A percentile compares a stretch with the other conserved stretches of the same genome.
These are phyloP conservation scores for Serilophus lunatus DNA, from an alignment of 2,113 vertebrate species.

Conservation along the genomic window DNA sequence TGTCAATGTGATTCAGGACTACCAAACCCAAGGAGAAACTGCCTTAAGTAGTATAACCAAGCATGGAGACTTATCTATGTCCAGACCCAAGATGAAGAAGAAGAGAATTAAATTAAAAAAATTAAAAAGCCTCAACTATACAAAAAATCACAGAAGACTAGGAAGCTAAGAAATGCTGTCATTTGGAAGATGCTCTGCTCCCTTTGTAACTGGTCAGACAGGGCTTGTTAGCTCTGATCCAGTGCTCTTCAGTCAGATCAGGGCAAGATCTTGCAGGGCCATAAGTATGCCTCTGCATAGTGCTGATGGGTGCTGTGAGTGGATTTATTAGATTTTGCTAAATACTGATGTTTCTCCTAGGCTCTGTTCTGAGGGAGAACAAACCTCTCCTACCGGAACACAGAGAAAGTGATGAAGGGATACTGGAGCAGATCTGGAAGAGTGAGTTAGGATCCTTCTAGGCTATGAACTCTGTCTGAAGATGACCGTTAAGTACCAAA, in stretches of 20 bases:
- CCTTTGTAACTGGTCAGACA: neutral
- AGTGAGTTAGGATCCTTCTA: neutral
- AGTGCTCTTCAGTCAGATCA: neutral
- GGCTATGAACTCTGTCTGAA: neutral
- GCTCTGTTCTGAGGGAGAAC: neutral
- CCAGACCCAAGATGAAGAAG: neutral
- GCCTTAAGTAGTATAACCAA: neutral
- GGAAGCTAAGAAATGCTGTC: neutral
- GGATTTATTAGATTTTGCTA: neutral
- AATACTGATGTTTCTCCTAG: neutral
- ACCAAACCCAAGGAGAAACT: neutral
- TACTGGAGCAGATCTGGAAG: neutral
- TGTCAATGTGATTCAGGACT: neutral
- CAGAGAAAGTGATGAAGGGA: neutral
- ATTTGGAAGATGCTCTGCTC: neutral
- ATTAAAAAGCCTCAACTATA: rapidly evolving
- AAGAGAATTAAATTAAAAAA: neutral
- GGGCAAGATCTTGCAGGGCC: neutral
- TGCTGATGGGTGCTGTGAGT: neutral
- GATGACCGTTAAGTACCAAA: neutral
- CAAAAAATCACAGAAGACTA: neutral
- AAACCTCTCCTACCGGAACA: neutral
- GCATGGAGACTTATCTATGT: neutral
- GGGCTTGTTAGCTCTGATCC: neutral
- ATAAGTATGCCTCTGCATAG: neutral